phyloP scores from a whole-genome alignment of 2,797 vertebrate species.

The Propithecus perrieri region DNA sequence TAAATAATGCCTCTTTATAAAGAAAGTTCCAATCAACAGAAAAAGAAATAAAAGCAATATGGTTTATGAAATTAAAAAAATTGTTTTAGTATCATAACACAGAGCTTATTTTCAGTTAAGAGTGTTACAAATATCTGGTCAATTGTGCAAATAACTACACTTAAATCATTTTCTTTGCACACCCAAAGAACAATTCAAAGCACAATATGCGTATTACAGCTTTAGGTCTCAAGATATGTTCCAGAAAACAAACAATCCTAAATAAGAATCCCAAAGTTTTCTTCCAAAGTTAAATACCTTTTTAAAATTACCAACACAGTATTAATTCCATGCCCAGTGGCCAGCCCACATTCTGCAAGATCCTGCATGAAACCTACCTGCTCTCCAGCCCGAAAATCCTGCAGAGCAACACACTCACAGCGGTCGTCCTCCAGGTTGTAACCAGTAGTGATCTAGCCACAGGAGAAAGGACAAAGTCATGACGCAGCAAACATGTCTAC shows the following conservation, averaged over 20 bases:
- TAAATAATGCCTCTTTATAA: background rate
- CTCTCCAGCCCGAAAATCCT: constrained; percentile 94
- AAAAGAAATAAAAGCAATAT: background rate
- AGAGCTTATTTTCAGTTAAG: background rate
- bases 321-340: background rate
- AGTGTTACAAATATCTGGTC: background rate
- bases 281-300: background rate
- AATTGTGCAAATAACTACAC: background rate
- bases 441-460: constrained; percentile 95
- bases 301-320: rapidly evolving
- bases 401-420: constrained; percentile 96
- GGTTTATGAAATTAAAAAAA: background rate
- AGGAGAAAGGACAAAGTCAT: background rate
- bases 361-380: constrained; percentile 88
- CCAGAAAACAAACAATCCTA: background rate
- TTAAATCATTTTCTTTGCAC: background rate
- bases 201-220: background rate
- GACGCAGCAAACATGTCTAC: background rate
- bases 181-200: background rate
- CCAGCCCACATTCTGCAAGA: background rate
- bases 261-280: background rate
- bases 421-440: constrained; percentile 99
- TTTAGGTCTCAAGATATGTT: background rate
- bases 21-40: background rate
- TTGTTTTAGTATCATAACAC: background rate